Evolutionary conservation across 2,113 vertebrate species (phyloP).

Genomic region (Perognathus longimembris): DNA sequence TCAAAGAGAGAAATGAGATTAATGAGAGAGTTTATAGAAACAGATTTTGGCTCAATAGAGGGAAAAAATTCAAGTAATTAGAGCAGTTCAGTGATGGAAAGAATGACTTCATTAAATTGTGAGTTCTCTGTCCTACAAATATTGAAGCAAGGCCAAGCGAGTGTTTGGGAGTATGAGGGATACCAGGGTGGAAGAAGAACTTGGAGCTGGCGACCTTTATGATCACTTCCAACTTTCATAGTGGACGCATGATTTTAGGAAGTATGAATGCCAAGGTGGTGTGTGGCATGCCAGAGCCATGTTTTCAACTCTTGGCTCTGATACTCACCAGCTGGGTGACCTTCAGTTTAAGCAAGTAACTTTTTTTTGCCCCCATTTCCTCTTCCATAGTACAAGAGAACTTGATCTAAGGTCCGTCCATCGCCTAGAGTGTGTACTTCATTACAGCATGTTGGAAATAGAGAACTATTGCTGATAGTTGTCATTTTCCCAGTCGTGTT

Average conservation of each 20-base stretch:
- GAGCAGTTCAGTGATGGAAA: constrained; percentile 52
- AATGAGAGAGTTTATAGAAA: constrained; percentile 50
- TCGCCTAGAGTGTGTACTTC: not conserved
- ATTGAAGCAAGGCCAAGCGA: not conserved
- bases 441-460: not conserved
- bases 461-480: not conserved
- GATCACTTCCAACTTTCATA: not conserved
- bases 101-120: constrained; percentile 33
- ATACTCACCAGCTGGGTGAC: constrained; percentile 73
- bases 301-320: constrained; percentile 67
- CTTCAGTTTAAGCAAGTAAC: constrained; percentile 61
- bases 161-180: not conserved
- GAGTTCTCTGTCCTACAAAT: constrained; percentile 51
- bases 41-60: constrained; percentile 54
- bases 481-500: constrained; percentile 1
- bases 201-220: constrained; percentile 7
- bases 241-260: constrained; percentile 40
- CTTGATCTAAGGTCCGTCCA: not conserved
- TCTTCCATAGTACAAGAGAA: constrained; percentile 15
- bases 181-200: not conserved
- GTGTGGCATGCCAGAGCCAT: constrained; percentile 9
- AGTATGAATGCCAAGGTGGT: constrained; percentile 50
- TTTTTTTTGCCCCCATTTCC: constrained; percentile 13
- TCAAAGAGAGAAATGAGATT: constrained; percentile 40
- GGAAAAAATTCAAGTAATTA: constrained; percentile 59